These are phyloP conservation scores for Struthio camelus DNA, from an alignment of 2,113 vertebrate species.

Conservation along the genomic window DNA sequence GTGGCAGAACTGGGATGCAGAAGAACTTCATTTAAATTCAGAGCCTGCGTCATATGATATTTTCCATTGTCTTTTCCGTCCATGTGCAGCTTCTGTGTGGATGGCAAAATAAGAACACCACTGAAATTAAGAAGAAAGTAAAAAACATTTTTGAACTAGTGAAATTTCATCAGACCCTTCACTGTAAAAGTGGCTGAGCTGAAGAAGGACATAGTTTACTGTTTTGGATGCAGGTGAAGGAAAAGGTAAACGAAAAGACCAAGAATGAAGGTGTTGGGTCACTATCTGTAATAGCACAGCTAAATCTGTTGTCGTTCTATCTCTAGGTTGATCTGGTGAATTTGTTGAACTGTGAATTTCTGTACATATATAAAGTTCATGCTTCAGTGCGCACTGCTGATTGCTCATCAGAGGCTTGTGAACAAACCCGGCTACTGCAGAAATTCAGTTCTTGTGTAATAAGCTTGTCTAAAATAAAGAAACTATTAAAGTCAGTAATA, in stretches of 20 bases:
- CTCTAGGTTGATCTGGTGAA: constrained; percentile 55
- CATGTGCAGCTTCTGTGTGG: neutral
- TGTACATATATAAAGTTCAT: constrained; percentile 49
- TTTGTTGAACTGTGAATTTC: constrained; percentile 66
- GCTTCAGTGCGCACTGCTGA: constrained; percentile 61
- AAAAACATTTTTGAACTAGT: constrained; percentile 3
- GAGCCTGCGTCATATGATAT: neutral
- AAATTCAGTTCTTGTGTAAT: constrained; percentile 55
- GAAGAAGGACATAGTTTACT: neutral
- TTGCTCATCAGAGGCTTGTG: constrained; percentile 62
- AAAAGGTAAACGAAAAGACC: constrained; percentile 53
- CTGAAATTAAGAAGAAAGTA: constrained; percentile 24
- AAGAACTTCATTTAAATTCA: constrained; percentile 19
- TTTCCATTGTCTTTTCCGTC: constrained; percentile 17
- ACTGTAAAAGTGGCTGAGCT: neutral
- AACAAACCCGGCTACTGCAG: constrained; percentile 35
- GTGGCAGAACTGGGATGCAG: neutral
- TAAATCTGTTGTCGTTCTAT: constrained; percentile 64
- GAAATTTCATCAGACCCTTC: constrained; percentile 40
- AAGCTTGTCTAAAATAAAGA: constrained; percentile 50
- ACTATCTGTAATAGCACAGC: constrained; percentile 68
- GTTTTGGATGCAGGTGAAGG: neutral
- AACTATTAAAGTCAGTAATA: constrained; percentile 30
- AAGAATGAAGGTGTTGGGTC: constrained; percentile 53
- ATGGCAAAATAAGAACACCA: neutral